Evolutionary conservation across 2,888 invertebrate species (phyloP).

Genomic region (Calameuta filiformis): DNA sequence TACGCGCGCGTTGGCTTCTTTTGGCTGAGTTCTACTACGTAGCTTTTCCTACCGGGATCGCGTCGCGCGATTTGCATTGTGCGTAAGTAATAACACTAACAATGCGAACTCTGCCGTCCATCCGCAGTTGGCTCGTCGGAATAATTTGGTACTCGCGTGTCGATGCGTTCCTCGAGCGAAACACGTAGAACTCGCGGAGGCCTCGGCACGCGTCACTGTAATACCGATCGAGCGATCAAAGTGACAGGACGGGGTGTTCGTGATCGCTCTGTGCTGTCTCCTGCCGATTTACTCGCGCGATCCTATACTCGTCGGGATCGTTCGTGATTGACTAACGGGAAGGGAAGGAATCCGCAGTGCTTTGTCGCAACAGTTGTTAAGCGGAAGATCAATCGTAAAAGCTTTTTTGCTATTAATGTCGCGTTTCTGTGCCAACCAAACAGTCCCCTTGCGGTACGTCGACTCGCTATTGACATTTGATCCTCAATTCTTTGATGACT

Average conservation of each 20-base stretch:
- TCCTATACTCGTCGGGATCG: background rate
- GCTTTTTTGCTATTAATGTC: conserved; percentile 29
- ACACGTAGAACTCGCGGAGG: background rate
- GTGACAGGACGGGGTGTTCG: background rate
- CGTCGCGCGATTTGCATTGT: background rate
- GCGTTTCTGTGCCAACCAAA: conserved; percentile 2
- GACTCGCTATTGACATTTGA: background rate
- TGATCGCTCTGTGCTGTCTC: background rate
- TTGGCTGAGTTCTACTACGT: background rate
- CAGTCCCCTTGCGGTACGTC: background rate
- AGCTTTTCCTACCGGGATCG: background rate
- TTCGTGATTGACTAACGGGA: background rate
- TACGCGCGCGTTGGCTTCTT: background rate
- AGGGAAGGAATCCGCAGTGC: background rate
- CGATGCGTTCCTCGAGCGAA: background rate
- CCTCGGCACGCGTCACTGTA: background rate
- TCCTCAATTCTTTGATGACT: background rate
- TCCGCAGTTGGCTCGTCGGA: background rate
- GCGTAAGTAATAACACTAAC: background rate
- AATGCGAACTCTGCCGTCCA: background rate
- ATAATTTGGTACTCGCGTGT: background rate
- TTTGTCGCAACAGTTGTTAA: conserved; percentile 17
- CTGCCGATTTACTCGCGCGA: background rate
- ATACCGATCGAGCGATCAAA: background rate
- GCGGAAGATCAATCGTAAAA: conserved; percentile 28